Conservation (phyloP, 1,140 invertebrate genomes). For the Bombus turneri region DNA sequence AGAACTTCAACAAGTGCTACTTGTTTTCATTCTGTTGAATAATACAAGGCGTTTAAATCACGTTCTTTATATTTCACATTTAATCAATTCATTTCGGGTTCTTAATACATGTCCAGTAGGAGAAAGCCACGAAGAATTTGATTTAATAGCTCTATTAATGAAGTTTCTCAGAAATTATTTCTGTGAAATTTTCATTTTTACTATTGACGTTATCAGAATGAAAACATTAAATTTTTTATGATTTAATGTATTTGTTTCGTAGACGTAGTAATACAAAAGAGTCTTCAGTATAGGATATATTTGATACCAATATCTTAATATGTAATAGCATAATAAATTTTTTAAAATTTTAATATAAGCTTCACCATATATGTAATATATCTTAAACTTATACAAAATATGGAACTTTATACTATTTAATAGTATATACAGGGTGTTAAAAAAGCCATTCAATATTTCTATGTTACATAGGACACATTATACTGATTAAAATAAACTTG, state of each 20-base stretch:
- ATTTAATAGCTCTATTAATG: background rate
- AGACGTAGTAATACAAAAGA: conserved; percentile 30
- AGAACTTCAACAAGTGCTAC: conserved; percentile 54
- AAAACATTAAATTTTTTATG: conserved; percentile 51
- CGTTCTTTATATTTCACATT: conserved; percentile 43
- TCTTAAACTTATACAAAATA: background rate
- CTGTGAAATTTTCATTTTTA: background rate
- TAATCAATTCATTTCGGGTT: conserved; percentile 41
- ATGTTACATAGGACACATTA: no score
- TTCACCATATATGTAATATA: background rate
- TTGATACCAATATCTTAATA: conserved; percentile 3
- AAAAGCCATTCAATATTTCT: no score
- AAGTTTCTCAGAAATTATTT: background rate
- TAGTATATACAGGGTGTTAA: background rate
- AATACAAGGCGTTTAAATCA: conserved; percentile 27
- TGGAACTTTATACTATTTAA: background rate
- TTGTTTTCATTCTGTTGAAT: conserved; percentile 59
- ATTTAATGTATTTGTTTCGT: conserved; percentile 36
- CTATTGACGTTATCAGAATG: conserved; percentile 25
- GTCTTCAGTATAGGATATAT: conserved; percentile 19
- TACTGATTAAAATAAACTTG: no score
- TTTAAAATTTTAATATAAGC: conserved; percentile 25
- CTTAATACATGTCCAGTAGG: conserved; percentile 2
- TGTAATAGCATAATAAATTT: conserved; percentile 14
- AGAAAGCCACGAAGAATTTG: conserved; percentile 42